A percentile compares a stretch with the other conserved stretches of the same genome.
phyloP scores from a whole-genome alignment of 2,888 invertebrate genomes.

The Caenorhabditis doughertyi region DNA sequence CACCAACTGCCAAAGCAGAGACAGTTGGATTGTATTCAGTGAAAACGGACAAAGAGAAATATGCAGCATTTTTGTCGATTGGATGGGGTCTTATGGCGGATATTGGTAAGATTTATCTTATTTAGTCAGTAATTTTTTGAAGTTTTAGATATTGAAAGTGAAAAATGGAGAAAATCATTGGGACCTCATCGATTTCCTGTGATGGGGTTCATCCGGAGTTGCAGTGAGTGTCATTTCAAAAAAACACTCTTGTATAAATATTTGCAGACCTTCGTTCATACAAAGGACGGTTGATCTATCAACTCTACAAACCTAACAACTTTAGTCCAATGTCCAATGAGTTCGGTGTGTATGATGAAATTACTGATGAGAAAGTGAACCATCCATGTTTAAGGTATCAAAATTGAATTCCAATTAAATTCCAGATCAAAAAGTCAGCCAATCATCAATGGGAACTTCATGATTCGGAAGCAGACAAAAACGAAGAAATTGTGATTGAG shows the following conservation, averaged over 20 bases:
- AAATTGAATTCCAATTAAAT: not conserved
- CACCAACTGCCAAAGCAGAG: conserved; percentile 87
- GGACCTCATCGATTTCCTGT: conserved; percentile 95
- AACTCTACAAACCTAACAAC: conserved; percentile 85
- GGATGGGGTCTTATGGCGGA: conserved; percentile 98
- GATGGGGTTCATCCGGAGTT: conserved; percentile 90
- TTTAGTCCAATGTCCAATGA: conserved; percentile 34
- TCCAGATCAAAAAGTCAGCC: conserved; percentile 25
- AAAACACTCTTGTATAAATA: not conserved
- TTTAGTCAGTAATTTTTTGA: not conserved
- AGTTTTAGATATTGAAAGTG: conserved; percentile 91
- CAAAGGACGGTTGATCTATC: conserved; percentile 91
- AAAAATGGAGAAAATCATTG: conserved; percentile 89
- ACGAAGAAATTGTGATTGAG: conserved; percentile 86
- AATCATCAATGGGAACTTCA: conserved; percentile 38
- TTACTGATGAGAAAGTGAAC: conserved; percentile 56
- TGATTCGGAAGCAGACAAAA: conserved; percentile 25
- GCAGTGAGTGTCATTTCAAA: too few species aligned
- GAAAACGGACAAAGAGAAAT: conserved; percentile 85
- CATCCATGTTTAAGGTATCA: not conserved
- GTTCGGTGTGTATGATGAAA: conserved; percentile 65
- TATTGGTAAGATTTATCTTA: conserved; percentile 86
- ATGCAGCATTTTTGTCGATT: conserved; percentile 94
- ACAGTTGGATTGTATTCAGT: conserved; percentile 90
- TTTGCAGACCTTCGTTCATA: conserved; percentile 88